Conservation (phyloP, 2,797 vertebrate species). For the Syndactyla subalaris region DNA sequence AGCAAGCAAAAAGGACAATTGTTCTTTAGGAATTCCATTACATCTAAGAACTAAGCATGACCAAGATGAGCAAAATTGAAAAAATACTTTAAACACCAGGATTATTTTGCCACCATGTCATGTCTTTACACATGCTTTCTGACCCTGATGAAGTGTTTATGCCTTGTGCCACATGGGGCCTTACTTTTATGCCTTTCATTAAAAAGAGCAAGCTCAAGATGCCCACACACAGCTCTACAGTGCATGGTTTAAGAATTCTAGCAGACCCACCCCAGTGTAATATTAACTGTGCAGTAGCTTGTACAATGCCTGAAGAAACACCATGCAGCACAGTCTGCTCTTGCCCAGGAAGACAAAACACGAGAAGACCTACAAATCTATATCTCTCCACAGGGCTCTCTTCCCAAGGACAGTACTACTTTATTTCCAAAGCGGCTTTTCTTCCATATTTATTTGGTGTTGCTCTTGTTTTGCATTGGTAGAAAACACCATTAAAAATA, state of each 20-base stretch:
- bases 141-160: neutral
- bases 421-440: neutral
- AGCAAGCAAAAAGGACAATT: neutral
- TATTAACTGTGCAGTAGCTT: neutral
- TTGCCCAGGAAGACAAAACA: neutral
- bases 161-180: neutral
- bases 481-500: neutral
- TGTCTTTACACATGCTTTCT: neutral
- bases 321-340: neutral
- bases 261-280: neutral
- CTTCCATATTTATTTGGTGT: neutral
- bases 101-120: neutral
- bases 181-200: neutral
- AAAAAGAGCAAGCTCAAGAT: neutral
- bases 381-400: neutral
- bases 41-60: neutral
- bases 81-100: neutral
- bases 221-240: neutral
- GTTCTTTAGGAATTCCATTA: neutral
- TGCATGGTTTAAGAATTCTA: neutral
- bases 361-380: neutral
- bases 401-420: neutral
- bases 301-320: neutral
- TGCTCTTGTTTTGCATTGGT: neutral
- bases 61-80: neutral